Base-by-base conservation (phyloP, 2,113 vertebrate genomes). In the Burhinus bistriatus region DNA sequence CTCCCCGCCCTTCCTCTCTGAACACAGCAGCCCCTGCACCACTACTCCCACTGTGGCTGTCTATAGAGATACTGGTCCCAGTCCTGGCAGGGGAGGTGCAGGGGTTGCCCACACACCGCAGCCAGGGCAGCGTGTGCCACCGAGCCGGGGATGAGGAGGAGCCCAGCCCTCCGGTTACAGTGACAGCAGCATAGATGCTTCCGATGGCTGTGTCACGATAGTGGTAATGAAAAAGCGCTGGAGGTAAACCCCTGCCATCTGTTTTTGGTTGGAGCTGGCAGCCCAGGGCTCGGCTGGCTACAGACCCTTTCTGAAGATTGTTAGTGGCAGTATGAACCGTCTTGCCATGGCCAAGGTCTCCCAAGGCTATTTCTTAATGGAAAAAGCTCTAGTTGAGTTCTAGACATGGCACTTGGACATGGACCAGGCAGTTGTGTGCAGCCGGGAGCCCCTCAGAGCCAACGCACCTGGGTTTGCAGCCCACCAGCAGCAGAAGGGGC, bases 241-340 rank as follows among this genome's bases (percentile, higher is more conserved):
- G 11, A 86, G 89, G 87, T 96, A 95, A 98, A 97, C 75, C 94
- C 57, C 61, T 77, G 72, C 97, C 97, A 94, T 97, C 97, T 97
- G 97, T 68, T 97, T 94, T 68, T 96, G 87, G 65, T 72, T 95
- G 93, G 91, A 92, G 93, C 97, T 96, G 93, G 83, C 94, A 97
- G 94, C 89, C 90, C 27, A 0, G 93, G 80, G 66, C 92, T 91
- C 10, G 3, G 59, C 95, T 93, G 93, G 93, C 94, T 97, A 61
- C 15, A 19, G 82, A 72, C 82, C 69, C 70, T 86, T 93, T 95
- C 96, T 65, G 55, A 55, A 76, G 88, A 95, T 70, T 97, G 94
- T 52, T 93, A 97, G 96, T 90, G 95, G 89, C 93, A 69, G 6
- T 29, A 15, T 13, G 40, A 88, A 70, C n/a, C 5, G 9, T 80